Conservation (phyloP, 2,797 vertebrate species). For the Phrynocephalus forsythii region DNA sequence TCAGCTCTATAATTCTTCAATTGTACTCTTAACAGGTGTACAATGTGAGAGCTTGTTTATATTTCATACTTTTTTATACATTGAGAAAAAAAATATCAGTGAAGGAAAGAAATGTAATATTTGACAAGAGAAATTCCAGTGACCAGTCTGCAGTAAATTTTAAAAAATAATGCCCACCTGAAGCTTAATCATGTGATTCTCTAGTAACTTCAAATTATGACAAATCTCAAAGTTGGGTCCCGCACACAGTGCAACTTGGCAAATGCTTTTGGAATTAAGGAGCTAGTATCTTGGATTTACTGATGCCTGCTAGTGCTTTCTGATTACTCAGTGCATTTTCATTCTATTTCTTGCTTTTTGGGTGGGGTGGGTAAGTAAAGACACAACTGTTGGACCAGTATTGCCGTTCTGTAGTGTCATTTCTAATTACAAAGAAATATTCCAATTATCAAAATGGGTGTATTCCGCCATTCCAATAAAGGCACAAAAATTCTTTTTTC, state of each 20-base stretch:
- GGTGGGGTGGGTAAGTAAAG: slow-evolving; percentile 72
- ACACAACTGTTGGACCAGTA: slow-evolving; percentile 89
- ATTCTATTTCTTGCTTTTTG: slow-evolving; percentile 83
- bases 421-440: slow-evolving; percentile 87
- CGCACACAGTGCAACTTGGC: slow-evolving; percentile 69
- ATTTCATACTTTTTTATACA: slow-evolving; percentile 95
- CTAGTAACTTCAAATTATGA: slow-evolving; percentile 76
- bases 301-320: slow-evolving; percentile 83
- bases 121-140: slow-evolving; percentile 76
- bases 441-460: slow-evolving; percentile 87
- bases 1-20: slow-evolving; percentile 82
- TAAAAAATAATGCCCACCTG: slow-evolving; percentile 67
- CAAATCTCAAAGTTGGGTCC: slow-evolving; percentile 71
- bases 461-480: slow-evolving; percentile 97
- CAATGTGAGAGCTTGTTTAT: slow-evolving; percentile 88
- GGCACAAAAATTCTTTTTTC: slow-evolving; percentile 90
- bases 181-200: slow-evolving; percentile 69
- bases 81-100: slow-evolving; percentile 84
- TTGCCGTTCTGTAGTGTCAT: slow-evolving; percentile 86
- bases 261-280: slow-evolving; percentile 81
- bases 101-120: slow-evolving; percentile 75
- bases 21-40: slow-evolving; percentile 78
- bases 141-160: slow-evolving; percentile 77
- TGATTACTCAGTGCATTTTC: slow-evolving; percentile 81
- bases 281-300: slow-evolving; percentile 82